These are phyloP conservation scores for Rapana venosa DNA, from an alignment of 2,888 invertebrate species.

Conservation along the genomic window DNA sequence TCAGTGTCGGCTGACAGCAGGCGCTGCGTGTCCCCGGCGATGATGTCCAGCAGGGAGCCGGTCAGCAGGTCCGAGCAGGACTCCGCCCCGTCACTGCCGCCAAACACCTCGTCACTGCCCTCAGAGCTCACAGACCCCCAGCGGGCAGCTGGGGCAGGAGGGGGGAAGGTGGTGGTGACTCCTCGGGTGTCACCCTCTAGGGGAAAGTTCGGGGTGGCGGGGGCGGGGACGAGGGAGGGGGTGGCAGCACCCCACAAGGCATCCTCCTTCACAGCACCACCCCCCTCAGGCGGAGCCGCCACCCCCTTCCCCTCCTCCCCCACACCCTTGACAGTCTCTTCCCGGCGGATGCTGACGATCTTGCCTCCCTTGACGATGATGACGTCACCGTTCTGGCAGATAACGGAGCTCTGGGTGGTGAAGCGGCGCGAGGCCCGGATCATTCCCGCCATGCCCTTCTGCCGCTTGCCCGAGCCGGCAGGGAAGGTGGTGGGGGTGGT, in stretches of 20 bases:
- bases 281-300: not conserved
- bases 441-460: conserved; percentile 48
- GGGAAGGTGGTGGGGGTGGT: not conserved
- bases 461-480: not conserved
- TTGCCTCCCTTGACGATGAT: conserved; percentile 71
- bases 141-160: not conserved
- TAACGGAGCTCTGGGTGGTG: conserved; percentile 59
- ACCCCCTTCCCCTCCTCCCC: not conserved
- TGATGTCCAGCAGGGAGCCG: conserved; percentile 16
- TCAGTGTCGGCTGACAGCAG: conserved; percentile 29
- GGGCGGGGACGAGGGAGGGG: not conserved
- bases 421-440: conserved; percentile 47
- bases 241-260: not conserved
- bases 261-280: not conserved
- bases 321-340: conserved; percentile 40
- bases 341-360: conserved; percentile 65
- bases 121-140: conserved; percentile 7
- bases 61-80: not conserved
- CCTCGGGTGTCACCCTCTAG: not conserved
- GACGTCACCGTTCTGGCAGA: conserved; percentile 65
- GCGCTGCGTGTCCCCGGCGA: not conserved
- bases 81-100: not conserved
- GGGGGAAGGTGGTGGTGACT: not conserved
- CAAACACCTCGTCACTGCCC: conserved; percentile 47
- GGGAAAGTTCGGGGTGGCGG: not conserved